A percentile compares a stretch with the other conserved stretches of the same genome.
Evolutionary conservation across 2,113 vertebrate genomes (phyloP).

Genomic region (Eleginops maclovinus): DNA sequence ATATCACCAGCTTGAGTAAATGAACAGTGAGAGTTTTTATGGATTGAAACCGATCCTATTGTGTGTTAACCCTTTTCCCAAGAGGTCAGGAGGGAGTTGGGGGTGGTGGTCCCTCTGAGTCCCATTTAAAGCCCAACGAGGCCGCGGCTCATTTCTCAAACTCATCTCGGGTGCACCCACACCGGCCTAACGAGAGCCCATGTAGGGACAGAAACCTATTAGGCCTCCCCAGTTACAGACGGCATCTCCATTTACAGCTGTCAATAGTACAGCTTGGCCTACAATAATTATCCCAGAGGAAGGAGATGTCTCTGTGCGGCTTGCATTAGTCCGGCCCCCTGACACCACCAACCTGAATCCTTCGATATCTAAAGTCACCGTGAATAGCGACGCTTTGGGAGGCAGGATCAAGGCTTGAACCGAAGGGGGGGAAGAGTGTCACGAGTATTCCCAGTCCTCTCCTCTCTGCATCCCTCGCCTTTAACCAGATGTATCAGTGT

Average conservation of each 20-base stretch:
- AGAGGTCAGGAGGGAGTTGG: conserved; percentile 26
- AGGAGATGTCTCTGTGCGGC: conserved; percentile 49
- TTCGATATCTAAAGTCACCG: conserved; percentile 64
- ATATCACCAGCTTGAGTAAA: background rate
- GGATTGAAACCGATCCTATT: conserved; percentile 18
- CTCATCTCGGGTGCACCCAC: conserved; percentile 56
- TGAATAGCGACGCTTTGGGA: conserved; percentile 64
- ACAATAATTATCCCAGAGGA: conserved; percentile 75
- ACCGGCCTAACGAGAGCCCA: conserved; percentile 67
- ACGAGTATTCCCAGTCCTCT: conserved; percentile 63
- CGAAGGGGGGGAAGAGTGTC: conserved; percentile 64
- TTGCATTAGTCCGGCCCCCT: conserved; percentile 53
- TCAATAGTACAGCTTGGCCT: conserved; percentile 74
- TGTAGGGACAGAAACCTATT: conserved; percentile 71
- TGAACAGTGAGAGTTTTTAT: background rate
- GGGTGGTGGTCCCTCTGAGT: conserved; percentile 9
- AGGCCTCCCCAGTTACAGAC: conserved; percentile 62
- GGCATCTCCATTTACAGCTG: conserved; percentile 79
- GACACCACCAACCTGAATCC: conserved; percentile 66
- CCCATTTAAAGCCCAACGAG: conserved; percentile 35
- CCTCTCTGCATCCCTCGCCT: conserved; percentile 55
- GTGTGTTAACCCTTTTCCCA: conserved; percentile 35
- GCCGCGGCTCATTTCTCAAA: conserved; percentile 64
- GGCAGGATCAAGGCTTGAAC: conserved; percentile 68
- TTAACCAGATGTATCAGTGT: conserved; percentile 50